Conservation (phyloP, 2,113 vertebrate species). For the Phyllopteryx taeniolatus region DNA sequence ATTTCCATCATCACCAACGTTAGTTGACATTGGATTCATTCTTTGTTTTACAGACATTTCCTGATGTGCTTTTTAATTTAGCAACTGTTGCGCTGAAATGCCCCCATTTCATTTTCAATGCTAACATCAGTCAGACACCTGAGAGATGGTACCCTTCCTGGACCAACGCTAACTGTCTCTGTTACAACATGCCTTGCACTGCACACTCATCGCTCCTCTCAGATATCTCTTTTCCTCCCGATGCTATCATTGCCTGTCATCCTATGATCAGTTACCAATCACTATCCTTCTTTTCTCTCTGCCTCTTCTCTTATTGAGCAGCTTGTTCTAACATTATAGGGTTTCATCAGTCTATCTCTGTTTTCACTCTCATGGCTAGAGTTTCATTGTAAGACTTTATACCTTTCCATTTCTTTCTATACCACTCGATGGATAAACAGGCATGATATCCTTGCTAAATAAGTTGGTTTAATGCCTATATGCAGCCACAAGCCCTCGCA, state of each 20-base stretch:
- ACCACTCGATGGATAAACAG: not conserved
- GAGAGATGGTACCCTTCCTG: slow-evolving; percentile 36
- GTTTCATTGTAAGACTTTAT: not conserved
- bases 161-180: slow-evolving; percentile 37
- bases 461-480: not conserved
- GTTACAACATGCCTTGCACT: slow-evolving; percentile 28
- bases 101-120: slow-evolving; percentile 15
- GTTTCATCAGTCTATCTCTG: slow-evolving; percentile 5
- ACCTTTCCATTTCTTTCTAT: not conserved
- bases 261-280: slow-evolving; percentile 20
- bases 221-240: slow-evolving; percentile 21
- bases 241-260: slow-evolving; percentile 20
- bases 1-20: not conserved
- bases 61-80: slow-evolving; percentile 22
- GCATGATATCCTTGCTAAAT: not conserved
- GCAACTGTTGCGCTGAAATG: slow-evolving; percentile 14
- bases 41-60: not conserved
- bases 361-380: not conserved
- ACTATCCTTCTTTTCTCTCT: slow-evolving; percentile 11
- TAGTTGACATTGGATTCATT: not conserved
- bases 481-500: not conserved
- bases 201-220: slow-evolving; percentile 10
- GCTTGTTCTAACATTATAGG: slow-evolving; percentile 8
- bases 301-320: slow-evolving; percentile 30
- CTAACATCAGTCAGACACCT: slow-evolving; percentile 20